Percentiles rank a stretch among this genome's conserved stretches.
Conservation (phyloP, 2,797 vertebrate species). For the Coranthus polyacanthus region DNA sequence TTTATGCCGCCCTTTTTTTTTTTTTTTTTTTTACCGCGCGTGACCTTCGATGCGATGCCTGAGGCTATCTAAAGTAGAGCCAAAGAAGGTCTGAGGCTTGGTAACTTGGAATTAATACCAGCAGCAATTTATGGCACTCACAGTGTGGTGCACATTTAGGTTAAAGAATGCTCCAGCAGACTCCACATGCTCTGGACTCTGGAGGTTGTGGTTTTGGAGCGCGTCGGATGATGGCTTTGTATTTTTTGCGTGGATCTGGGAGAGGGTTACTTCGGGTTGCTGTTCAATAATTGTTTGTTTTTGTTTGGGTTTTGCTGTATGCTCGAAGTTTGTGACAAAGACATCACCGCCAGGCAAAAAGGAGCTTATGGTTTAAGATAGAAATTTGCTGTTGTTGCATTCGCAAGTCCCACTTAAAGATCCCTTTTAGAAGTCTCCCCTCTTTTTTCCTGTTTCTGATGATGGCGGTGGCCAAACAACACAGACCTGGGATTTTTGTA, state of each 20-base stretch:
- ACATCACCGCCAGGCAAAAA: constrained; percentile 36
- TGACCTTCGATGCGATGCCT: constrained; percentile 22
- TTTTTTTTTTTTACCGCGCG: neutral
- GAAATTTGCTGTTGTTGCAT: constrained; percentile 39
- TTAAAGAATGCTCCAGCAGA: constrained; percentile 57
- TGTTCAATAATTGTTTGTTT: constrained; percentile 55
- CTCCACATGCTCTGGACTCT: constrained; percentile 54
- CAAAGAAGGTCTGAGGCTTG: constrained; percentile 31
- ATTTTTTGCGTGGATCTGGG: constrained; percentile 22
- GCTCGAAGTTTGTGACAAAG: constrained; percentile 55
- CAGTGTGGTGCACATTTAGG: constrained; percentile 52
- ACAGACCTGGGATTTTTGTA: constrained; percentile 60
- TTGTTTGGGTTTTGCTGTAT: constrained; percentile 29
- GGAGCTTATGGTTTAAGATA: constrained; percentile 50
- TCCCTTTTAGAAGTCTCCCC: neutral
- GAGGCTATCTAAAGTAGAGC: constrained; percentile 20
- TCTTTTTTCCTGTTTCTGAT: constrained; percentile 29
- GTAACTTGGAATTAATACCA: constrained; percentile 51
- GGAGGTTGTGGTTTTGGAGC: constrained; percentile 55
- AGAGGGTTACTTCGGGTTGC: constrained; percentile 46
- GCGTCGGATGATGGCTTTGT: constrained; percentile 1
- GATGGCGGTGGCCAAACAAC: constrained; percentile 49
- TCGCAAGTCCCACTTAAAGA: constrained; percentile 12
- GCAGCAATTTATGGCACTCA: constrained; percentile 39
- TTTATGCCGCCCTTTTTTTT: constrained; percentile 39